These are phyloP conservation scores for Pseudeuparius sepicola DNA, from an alignment of 2,888 invertebrate genomes.

Conservation along the genomic window DNA sequence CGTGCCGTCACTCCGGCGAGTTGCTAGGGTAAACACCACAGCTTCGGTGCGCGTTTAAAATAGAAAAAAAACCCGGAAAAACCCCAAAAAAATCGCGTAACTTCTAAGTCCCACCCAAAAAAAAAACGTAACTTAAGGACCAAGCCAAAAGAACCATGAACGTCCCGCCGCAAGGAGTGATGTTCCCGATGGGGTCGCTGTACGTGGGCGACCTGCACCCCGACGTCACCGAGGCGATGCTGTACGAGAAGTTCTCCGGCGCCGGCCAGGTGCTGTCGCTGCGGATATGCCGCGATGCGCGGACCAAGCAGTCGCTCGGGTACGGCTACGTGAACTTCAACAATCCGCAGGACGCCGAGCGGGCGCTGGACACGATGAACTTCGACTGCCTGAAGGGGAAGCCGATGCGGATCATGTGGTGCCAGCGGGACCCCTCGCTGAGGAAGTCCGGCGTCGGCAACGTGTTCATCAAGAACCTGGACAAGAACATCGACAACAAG, in stretches of 20 bases:
- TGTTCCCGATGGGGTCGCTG: slow-evolving; percentile 88
- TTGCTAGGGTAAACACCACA: too few relatives aligned
- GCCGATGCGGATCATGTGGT: slow-evolving; percentile 99
- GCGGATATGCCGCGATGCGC: slow-evolving; percentile 95
- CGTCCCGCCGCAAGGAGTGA: slow-evolving; percentile 40
- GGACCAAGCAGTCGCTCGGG: slow-evolving; percentile 93
- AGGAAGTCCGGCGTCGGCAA: slow-evolving; percentile 98
- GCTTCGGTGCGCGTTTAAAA: too few relatives aligned
- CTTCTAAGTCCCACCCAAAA: too few relatives aligned
- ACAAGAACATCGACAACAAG: slow-evolving; percentile 98
- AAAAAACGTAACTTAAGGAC: too few relatives aligned
- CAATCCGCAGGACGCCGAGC: slow-evolving; percentile 96
- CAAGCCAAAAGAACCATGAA: slow-evolving; percentile 31
- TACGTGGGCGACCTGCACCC: slow-evolving; percentile 98
- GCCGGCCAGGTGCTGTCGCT: slow-evolving; percentile 98
- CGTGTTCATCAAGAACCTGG: slow-evolving; percentile 98
- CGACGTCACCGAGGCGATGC: slow-evolving; percentile 97
- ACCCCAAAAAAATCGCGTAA: too few relatives aligned
- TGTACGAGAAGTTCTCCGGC: slow-evolving; percentile 98
- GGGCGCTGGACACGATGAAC: slow-evolving; percentile 99
- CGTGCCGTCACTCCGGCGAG: too few relatives aligned
- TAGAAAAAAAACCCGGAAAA: too few relatives aligned
- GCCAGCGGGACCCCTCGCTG: slow-evolving; percentile 95
- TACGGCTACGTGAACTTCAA: slow-evolving; percentile 99
- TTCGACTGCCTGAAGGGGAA: slow-evolving; percentile 95